phyloP scores from a whole-genome alignment of 2,888 invertebrate genomes.

The Agriopis aurantiaria region DNA sequence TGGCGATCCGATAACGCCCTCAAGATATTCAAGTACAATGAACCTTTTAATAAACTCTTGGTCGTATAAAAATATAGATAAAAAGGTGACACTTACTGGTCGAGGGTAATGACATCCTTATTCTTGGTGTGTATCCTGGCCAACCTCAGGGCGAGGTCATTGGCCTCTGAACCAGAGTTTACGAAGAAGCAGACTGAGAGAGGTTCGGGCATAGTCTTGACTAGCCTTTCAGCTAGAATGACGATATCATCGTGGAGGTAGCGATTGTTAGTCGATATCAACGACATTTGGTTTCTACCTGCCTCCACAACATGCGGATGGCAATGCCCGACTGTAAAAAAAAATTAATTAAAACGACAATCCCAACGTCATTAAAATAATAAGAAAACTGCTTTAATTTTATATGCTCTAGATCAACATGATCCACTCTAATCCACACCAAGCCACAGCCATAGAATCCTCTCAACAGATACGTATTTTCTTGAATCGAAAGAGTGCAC shows the following conservation, averaged over 20 bases:
- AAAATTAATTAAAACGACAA: not conserved
- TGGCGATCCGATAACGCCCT: slow-evolving; percentile 18
- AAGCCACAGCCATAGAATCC: no score
- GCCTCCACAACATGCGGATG: slow-evolving; percentile 97
- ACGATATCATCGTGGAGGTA: slow-evolving; percentile 98
- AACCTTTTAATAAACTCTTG: slow-evolving; percentile 21
- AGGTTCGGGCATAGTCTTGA: slow-evolving; percentile 93
- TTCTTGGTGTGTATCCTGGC: slow-evolving; percentile 96
- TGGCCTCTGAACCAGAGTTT: slow-evolving; percentile 99
- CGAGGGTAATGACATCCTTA: slow-evolving; percentile 96
- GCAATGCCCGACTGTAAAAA: slow-evolving; percentile 96
- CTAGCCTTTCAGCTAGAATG: slow-evolving; percentile 94
- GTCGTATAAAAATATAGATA: slow-evolving; percentile 30
- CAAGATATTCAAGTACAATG: slow-evolving; percentile 23
- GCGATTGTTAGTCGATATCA: slow-evolving; percentile 97
- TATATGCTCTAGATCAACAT: not conserved
- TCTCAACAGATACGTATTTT: no score
- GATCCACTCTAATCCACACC: no score
- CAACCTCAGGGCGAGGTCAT: slow-evolving; percentile 97
- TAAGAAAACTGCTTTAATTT: no score
- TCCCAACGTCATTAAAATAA: not conserved
- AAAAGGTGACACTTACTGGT: slow-evolving; percentile 93
- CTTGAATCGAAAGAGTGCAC: no score
- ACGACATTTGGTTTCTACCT: slow-evolving; percentile 95
- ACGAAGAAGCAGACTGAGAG: slow-evolving; percentile 98